Base-by-base conservation (phyloP, 2,888 invertebrate species). In the Agapostemon virescens region DNA sequence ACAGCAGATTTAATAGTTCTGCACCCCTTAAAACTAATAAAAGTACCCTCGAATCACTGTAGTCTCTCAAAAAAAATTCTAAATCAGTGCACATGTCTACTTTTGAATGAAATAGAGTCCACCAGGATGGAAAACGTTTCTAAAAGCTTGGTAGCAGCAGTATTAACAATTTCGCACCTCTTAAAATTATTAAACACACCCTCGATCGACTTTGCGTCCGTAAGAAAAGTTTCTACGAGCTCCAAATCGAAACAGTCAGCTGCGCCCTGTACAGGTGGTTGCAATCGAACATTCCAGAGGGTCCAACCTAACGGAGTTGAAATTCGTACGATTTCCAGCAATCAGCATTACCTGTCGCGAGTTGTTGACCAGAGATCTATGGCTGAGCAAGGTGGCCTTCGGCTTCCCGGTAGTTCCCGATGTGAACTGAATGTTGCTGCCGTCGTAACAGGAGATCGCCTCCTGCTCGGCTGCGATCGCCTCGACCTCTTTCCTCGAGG, bases 341-440 rank as follows among this genome's bases (percentile, higher is more conserved):
- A 13, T 11, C 13, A 2, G 9, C 40, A 9, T 69, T 74, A 95
- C 93, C 87, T 95, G 94, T 88, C 94, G 95, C 9, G 95, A 94
- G 91, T 98, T 98, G 92, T 98, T 98, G 3, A 97, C 93, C 26
- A 96, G 93, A 81, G 95, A 95, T 88, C 95, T 95, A 90, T 98
- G 97, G 2, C 95, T 95, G 0, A 97, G 88, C 0, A 95, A 90
- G 0, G 96, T 95, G 2, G 96, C 98, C 92, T 98, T 98, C 0
- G 98, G 97, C 55, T 93, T 91, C n/a, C 96, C 96, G 0, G 98
- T 97, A 0, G 97, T 97, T 26, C 97, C 97, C 0, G 97, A 98
- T 0, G 97, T 97, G 90, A 97, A 97, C 90, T 97, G 95, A 85
- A 98, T 95, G 90, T 96, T 97, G 86, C 95, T 95, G 0, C 95